A percentile compares a stretch with the other conserved stretches of the same genome.
phyloP scores from a whole-genome alignment of 2,888 invertebrate genomes.

The Sinopyrophorus schimmeli region DNA sequence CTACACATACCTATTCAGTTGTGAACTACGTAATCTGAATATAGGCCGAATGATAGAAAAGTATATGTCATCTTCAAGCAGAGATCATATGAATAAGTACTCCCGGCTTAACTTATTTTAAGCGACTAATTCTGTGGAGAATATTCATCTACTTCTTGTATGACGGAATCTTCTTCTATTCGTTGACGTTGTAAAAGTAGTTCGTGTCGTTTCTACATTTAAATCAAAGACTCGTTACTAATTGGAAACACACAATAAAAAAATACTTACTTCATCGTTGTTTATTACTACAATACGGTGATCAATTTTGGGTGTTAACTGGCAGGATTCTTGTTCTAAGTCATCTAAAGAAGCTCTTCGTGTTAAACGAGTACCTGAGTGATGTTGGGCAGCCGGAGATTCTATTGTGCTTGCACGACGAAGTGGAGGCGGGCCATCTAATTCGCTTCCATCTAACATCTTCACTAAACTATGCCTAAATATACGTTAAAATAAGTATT shows the following conservation, averaged over 20 bases:
- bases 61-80: conserved; percentile 10
- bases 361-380: conserved; percentile 58
- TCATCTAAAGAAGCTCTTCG: conserved; percentile 79
- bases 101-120: too few species aligned
- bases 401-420: conserved; percentile 58
- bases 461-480: conserved; percentile 76
- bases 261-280: conserved; percentile 68
- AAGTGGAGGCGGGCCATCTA: conserved; percentile 74
- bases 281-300: conserved; percentile 77
- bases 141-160: conserved; percentile 69
- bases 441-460: conserved; percentile 70
- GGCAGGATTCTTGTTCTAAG: conserved; percentile 79
- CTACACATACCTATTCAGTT: conserved; percentile 12
- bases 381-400: conserved; percentile 42
- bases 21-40: conserved; percentile 5
- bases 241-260: background rate
- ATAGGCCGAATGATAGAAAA: conserved; percentile 18
- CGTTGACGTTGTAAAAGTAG: conserved; percentile 62
- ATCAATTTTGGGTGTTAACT: conserved; percentile 78
- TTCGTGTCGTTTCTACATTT: conserved; percentile 63
- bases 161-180: conserved; percentile 70
- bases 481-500: too few species aligned
- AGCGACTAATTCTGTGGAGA: conserved; percentile 56
- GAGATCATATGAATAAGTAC: conserved; percentile 20
- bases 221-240: conserved; percentile 17